Conservation (phyloP, 2,113 vertebrate species). For the human region GRCh38 chr12:110064001-110064500, state of each 20-base stretch:
- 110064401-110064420: background rate
- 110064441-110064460: background rate
- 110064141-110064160: background rate
- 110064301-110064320: background rate
- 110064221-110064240: background rate
- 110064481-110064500: background rate
- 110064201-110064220: background rate
- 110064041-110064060: background rate
- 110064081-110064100: background rate
- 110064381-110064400: background rate
- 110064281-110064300: background rate
- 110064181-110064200: background rate
- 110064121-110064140: background rate
- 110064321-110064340: background rate
- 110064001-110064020: background rate
- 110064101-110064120: background rate
- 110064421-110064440: background rate
- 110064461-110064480: background rate
- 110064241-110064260: background rate
- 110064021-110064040: background rate
- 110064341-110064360: background rate
- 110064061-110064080: background rate
- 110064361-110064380: background rate
- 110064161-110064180: background rate
- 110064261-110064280: background rate